Evolutionary conservation across 2,888 invertebrate genomes (phyloP).

Genomic region (Hypsopygia costalis): DNA sequence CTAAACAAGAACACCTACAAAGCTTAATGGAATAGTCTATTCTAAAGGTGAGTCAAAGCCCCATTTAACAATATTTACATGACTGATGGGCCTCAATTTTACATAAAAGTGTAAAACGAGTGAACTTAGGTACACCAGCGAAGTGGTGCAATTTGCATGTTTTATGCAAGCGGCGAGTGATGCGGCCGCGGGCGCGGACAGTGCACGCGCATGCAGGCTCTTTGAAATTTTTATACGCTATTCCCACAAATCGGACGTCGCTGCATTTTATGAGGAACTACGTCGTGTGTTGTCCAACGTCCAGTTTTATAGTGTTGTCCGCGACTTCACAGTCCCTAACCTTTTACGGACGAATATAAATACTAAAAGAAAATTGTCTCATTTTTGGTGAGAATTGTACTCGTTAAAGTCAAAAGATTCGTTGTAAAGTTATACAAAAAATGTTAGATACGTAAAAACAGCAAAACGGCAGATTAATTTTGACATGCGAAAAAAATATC

Average conservation of each 20-base stretch:
- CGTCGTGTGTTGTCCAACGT: slow-evolving; percentile 38
- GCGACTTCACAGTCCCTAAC: slow-evolving; percentile 17
- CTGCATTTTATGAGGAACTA: slow-evolving; percentile 58
- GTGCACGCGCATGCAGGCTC: slow-evolving; percentile 56
- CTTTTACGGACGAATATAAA: slow-evolving; percentile 3
- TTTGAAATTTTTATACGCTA: slow-evolving; percentile 73
- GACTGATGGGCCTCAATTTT: slow-evolving; percentile 68
- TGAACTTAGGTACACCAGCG: slow-evolving; percentile 65
- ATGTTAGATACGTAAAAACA: no score
- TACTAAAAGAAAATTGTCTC: slow-evolving; percentile 4
- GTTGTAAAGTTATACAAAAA: no score
- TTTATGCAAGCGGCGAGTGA: slow-evolving; percentile 69
- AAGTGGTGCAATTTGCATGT: slow-evolving; percentile 79
- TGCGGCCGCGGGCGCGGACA: slow-evolving; percentile 49
- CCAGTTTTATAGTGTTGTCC: slow-evolving; percentile 31
- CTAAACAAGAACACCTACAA: no score
- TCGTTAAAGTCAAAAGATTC: no score
- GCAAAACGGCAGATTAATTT: no score
- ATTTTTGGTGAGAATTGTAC: no score
- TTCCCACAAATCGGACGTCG: slow-evolving; percentile 70
- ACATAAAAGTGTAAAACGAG: slow-evolving; percentile 75
- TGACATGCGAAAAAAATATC: no score
- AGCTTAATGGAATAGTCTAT: no score
- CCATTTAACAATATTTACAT: slow-evolving; percentile 74
- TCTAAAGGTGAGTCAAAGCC: slow-evolving; percentile 31